Conservation (phyloP, 2,113 vertebrate genomes). For the Dermatemys mawii region DNA sequence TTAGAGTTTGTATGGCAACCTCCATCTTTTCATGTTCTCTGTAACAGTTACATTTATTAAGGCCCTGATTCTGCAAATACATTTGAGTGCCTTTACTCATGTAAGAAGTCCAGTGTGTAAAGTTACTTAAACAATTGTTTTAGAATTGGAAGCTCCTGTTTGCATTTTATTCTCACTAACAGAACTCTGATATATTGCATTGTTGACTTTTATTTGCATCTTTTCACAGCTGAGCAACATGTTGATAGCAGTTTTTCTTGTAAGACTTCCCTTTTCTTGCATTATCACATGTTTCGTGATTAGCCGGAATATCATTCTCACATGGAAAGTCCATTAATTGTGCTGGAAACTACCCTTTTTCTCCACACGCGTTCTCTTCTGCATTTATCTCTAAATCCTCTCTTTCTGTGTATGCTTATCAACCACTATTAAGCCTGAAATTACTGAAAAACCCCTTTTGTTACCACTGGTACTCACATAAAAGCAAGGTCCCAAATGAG, state of each 20-base stretch:
- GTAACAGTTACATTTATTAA: neutral
- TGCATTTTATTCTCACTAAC: neutral
- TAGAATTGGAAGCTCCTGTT: neutral
- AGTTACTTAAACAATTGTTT: neutral
- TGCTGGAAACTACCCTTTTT: neutral
- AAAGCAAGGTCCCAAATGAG: neutral
- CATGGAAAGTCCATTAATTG: neutral
- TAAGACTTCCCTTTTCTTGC: neutral
- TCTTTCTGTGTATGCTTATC: neutral
- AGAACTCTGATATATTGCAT: neutral
- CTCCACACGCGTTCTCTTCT: fast-evolving
- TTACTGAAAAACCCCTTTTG: neutral
- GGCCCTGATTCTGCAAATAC: neutral
- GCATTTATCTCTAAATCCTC: neutral
- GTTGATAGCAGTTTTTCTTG: neutral
- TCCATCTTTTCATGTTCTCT: too few relatives aligned
- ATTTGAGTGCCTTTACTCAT: neutral
- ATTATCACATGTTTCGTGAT: neutral
- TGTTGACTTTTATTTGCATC: neutral
- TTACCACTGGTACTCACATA: neutral
- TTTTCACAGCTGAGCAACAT: neutral
- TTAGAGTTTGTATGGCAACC: too few relatives aligned
- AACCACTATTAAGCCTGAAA: neutral
- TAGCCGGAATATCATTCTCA: neutral
- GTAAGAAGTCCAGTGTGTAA: neutral